Base-by-base conservation (phyloP, 2,113 vertebrate species). In the Salvator merianae region DNA sequence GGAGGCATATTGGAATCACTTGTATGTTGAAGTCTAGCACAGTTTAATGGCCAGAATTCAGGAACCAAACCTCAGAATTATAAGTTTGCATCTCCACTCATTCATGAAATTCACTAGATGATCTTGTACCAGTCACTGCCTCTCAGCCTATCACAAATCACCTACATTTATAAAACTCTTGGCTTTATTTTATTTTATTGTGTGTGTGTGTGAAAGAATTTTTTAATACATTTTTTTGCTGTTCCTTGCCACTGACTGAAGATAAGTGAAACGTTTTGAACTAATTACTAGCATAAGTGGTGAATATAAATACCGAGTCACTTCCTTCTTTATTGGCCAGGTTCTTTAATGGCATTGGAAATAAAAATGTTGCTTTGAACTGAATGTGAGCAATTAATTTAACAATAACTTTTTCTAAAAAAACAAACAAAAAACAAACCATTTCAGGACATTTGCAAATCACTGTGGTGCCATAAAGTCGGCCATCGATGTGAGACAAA, bases 401-500 rank as follows among this genome's bases (percentile, higher is more conserved):
- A 69, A 70, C 20, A 10, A 40, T 1, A 62, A 32, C 12, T 80
- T 69, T 34, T 59, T 50, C n/a, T 5, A 22, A 70, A 83, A 40
- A n/a, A n/a, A n/a, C n/a, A n/a, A n/a, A n/a, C n/a, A n/a, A n/a
- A n/a, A n/a, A n/a, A n/a, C n/a, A n/a, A n/a, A n/a, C n/a, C 32
- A 93, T 94, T 94, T 77, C 95, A 99, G 99, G 98, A 99, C 93
- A 99, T 99, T 93, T 99, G 99, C 92, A 99, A 99, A 91, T 99
- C 98, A 1, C 96, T 99, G 81, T 99, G 99, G 99, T 99, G 99
- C 93, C 98, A 99, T 90, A 97, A 97, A 91, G 93, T 95, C 72
- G 98, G 98, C 9, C 98, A 99, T 59, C 97, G 98, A 50, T 99
- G 99, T 71, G 99, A 99, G 93, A 99, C 99, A 73, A 99, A 99